phyloP scores from a whole-genome alignment of 2,888 invertebrate species.

The Cephus pygmeus region DNA sequence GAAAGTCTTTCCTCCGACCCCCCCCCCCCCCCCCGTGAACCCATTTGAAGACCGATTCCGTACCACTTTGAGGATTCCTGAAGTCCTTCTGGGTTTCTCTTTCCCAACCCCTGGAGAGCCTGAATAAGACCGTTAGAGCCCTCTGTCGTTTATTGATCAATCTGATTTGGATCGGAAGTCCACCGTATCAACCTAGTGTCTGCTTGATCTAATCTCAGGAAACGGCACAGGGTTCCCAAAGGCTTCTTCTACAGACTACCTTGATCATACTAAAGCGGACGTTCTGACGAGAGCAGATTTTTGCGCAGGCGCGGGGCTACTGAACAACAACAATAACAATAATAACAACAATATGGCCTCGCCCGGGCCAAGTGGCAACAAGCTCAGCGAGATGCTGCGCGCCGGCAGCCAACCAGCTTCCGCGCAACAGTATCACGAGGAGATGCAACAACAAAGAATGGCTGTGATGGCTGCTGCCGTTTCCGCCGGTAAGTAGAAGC shows the following conservation, averaged over 20 bases:
- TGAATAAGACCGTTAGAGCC: background rate
- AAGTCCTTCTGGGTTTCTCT: background rate
- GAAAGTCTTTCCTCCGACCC: background rate
- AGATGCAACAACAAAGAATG: conserved; percentile 73
- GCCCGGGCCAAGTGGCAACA: conserved; percentile 63
- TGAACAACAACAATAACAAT: conserved; percentile 78
- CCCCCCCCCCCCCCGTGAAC: background rate
- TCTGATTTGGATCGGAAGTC: background rate
- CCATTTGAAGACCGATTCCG: background rate
- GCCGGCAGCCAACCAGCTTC: conserved; percentile 60
- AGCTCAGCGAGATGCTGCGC: conserved; percentile 63
- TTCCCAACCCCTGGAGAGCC: background rate
- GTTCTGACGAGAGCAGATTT: conserved; percentile 65
- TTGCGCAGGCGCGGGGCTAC: conserved; percentile 73
- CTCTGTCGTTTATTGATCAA: background rate
- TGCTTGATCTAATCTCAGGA: background rate
- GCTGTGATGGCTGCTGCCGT: conserved; percentile 64
- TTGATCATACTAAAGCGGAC: conserved; percentile 14
- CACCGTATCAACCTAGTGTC: background rate
- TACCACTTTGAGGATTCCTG: background rate
- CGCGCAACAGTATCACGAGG: conserved; percentile 64
- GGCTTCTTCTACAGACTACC: background rate
- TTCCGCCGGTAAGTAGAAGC: conserved; percentile 55
- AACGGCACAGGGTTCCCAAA: background rate
- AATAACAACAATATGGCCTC: conserved; percentile 72